Conservation (phyloP, 2,113 vertebrate genomes). For the Apistogramma diplotaenia region DNA sequence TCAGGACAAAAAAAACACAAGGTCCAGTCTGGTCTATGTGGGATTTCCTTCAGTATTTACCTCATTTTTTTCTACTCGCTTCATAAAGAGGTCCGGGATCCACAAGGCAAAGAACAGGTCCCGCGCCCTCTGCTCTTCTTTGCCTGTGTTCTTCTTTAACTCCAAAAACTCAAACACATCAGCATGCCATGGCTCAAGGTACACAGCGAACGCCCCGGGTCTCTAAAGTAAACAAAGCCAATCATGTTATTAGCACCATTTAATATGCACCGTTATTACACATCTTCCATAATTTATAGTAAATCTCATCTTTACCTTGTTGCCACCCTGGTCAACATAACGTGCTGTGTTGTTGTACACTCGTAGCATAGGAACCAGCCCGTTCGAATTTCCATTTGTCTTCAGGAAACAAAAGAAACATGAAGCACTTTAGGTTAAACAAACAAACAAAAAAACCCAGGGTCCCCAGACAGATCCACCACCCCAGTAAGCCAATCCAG, state of each 20-base stretch:
- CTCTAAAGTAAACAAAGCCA: conserved; percentile 72
- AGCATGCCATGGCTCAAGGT: conserved; percentile 94
- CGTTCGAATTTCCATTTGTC: conserved; percentile 95
- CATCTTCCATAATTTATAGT: not conserved
- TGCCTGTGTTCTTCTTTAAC: conserved; percentile 97
- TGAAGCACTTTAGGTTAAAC: not conserved
- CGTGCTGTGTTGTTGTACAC: conserved; percentile 98
- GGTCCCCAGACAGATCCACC: too few relatives aligned
- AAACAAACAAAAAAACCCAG: not conserved
- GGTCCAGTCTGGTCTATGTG: not conserved
- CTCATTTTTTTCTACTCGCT: conserved; percentile 92
- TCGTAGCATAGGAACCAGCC: conserved; percentile 93
- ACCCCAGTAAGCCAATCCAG: too few relatives aligned
- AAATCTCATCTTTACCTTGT: conserved; percentile 82
- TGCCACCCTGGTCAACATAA: conserved; percentile 96
- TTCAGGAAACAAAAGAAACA: conserved; percentile 59
- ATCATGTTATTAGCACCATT: not conserved
- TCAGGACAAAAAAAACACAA: not conserved
- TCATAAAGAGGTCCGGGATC: conserved; percentile 99
- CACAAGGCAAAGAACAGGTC: conserved; percentile 96
- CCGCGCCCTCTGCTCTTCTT: conserved; percentile 94
- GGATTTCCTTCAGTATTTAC: conserved; percentile 59
- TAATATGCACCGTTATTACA: not conserved
- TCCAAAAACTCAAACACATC: conserved; percentile 97
- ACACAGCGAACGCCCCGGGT: conserved; percentile 95